A percentile compares a stretch with the other conserved stretches of the same genome.
phyloP scores from a whole-genome alignment of 1,140 invertebrate genomes.

The Euwallacea similis region DNA sequence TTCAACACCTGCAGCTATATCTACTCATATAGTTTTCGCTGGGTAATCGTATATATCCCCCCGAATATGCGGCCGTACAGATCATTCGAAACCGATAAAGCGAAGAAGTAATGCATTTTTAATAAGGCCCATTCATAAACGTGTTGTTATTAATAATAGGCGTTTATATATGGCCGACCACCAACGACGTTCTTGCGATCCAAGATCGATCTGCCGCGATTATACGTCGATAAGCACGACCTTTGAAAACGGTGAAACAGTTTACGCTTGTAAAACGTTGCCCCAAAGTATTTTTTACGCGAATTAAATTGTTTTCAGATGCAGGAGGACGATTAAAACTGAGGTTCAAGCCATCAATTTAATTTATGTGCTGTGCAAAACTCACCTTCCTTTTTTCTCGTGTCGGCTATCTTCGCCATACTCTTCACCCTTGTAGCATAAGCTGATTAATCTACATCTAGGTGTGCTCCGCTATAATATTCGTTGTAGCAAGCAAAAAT shows the following conservation, averaged over 20 bases:
- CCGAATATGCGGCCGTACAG: not conserved
- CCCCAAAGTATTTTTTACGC: slow-evolving; percentile 10
- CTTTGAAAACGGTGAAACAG: slow-evolving; percentile 21
- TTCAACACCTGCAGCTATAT: too few species aligned
- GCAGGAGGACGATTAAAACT: not conserved
- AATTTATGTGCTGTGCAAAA: not conserved
- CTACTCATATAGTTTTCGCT: too few species aligned
- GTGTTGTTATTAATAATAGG: slow-evolving; percentile 51
- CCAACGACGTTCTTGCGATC: slow-evolving; percentile 46
- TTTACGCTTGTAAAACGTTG: slow-evolving; percentile 20
- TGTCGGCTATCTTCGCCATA: too few species aligned
- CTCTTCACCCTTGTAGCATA: not conserved
- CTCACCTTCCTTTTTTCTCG: not conserved
- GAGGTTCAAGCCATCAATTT: not conserved
- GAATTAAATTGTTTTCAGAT: slow-evolving; percentile 14
- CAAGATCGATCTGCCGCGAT: slow-evolving; percentile 39
- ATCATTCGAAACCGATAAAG: slow-evolving; percentile 46
- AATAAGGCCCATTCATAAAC: slow-evolving; percentile 46
- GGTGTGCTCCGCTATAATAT: not conserved
- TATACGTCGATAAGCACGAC: slow-evolving; percentile 38
- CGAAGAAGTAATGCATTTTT: slow-evolving; percentile 51
- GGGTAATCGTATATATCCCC: too few species aligned
- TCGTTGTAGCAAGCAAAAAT: not conserved
- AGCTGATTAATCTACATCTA: not conserved
- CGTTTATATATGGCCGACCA: slow-evolving; percentile 48